Evolutionary conservation across 1,140 invertebrate genomes (phyloP).

Genomic region (Polyergus mexicanus): DNA sequence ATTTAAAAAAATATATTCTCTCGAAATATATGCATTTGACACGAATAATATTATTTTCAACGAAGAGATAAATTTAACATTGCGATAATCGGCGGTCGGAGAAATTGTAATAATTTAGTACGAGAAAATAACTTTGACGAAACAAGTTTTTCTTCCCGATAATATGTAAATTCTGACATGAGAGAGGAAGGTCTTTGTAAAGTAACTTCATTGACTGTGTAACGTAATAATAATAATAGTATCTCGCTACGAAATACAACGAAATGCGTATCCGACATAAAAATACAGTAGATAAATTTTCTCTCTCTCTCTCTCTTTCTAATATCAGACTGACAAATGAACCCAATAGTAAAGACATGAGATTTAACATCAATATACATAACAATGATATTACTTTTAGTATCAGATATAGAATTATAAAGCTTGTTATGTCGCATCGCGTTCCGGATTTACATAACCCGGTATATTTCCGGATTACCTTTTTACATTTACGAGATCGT

Average conservation of each 20-base stretch:
- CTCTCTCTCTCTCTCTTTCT: conserved; percentile 21
- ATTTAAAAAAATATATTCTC: not conserved
- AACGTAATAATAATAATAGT: conserved; percentile 2
- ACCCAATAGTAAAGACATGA: not conserved
- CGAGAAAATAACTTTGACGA: not conserved
- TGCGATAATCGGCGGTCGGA: no score
- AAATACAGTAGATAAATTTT: conserved; percentile 10
- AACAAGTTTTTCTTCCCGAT: conserved; percentile 12
- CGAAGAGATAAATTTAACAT: not conserved
- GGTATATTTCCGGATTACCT: not conserved
- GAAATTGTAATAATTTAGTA: not conserved
- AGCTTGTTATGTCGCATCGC: conserved; percentile 16
- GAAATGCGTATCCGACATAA: conserved; percentile 18
- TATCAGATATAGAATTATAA: conserved; percentile 37
- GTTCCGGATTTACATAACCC: not conserved
- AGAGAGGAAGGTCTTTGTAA: conserved; percentile 10
- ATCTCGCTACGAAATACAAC: conserved; percentile 24
- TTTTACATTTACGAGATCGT: conserved; percentile 48
- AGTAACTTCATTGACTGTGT: conserved; percentile 21
- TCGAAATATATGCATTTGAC: not conserved
- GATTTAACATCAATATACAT: conserved; percentile 8
- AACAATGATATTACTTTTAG: conserved; percentile 21
- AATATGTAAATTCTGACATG: conserved; percentile 14
- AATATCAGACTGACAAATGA: conserved; percentile 17
- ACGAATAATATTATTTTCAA: not conserved